phyloP scores from a whole-genome alignment of 2,113 vertebrate genomes.

The Otocyon megalotis region DNA sequence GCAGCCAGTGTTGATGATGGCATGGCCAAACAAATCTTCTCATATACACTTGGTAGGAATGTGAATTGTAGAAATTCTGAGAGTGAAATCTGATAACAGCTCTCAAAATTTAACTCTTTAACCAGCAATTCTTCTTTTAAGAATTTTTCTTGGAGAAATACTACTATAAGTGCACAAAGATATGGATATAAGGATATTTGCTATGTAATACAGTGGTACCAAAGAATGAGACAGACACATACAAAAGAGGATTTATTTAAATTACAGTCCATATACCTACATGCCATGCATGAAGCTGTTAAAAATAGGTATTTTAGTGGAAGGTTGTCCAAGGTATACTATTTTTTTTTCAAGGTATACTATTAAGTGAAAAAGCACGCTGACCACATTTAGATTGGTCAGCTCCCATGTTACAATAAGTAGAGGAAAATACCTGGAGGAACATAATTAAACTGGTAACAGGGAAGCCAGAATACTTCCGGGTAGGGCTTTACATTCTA shows the following conservation, averaged over 20 bases:
- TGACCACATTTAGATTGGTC: background rate
- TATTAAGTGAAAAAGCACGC: background rate
- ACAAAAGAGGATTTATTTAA: background rate
- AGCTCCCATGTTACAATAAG: background rate
- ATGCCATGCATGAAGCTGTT: constrained; percentile 21
- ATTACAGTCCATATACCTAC: background rate
- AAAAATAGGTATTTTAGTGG: constrained; percentile 40
- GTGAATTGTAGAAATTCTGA: background rate
- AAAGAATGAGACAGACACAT: constrained; percentile 25
- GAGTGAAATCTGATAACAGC: background rate
- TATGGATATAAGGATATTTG: constrained; percentile 9
- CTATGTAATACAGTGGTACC: background rate
- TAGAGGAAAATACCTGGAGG: background rate
- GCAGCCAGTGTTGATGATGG: background rate
- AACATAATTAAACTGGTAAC: background rate
- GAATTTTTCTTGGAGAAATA: constrained; percentile 48
- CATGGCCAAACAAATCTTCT: background rate
- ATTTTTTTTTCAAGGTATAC: background rate
- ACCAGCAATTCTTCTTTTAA: constrained; percentile 30
- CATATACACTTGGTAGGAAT: background rate
- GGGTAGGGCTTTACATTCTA: background rate
- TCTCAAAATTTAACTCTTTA: constrained; percentile 51
- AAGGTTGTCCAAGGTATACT: background rate
- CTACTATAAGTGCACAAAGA: background rate
- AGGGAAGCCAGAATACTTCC: constrained; percentile 3